These are phyloP conservation scores for Patiria pectinifera DNA, from an alignment of 53 echinoderm and acorn worm genomes.

Conservation along the genomic window DNA sequence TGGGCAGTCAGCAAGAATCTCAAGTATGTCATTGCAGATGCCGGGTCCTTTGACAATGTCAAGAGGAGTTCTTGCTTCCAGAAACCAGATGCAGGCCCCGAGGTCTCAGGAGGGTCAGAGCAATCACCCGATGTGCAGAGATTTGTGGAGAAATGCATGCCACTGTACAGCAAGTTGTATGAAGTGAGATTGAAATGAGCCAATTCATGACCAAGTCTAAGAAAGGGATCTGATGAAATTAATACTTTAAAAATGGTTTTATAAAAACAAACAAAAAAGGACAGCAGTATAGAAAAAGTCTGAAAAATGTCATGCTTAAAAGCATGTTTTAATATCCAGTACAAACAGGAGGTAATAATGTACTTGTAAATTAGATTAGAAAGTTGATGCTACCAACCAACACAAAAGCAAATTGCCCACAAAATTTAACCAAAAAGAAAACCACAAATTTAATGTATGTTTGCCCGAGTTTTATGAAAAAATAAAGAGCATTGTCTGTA, in stretches of 20 bases:
- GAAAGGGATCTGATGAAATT: no score
- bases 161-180: constrained; percentile 28
- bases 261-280: not conserved
- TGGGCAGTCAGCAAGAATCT: constrained; percentile 37
- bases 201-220: not conserved
- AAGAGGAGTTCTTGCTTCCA: constrained; percentile 26
- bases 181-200: not conserved
- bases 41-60: constrained; percentile 28
- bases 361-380: not conserved
- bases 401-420: no score
- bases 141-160: constrained; percentile 36
- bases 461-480: no score
- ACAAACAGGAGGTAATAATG: not conserved
- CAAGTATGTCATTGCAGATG: not conserved
- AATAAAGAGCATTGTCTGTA: no score
- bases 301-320: constrained; percentile 47
- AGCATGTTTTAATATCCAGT: constrained; percentile 49
- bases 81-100: not conserved
- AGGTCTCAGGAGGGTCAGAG: not conserved
- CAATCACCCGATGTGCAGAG: not conserved
- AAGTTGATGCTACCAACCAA: not conserved
- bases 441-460: no score
- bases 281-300: not conserved
- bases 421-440: no score
- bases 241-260: not conserved